Conservation (phyloP, 2,888 invertebrate genomes). For the Drosophila flavopinicola region DNA sequence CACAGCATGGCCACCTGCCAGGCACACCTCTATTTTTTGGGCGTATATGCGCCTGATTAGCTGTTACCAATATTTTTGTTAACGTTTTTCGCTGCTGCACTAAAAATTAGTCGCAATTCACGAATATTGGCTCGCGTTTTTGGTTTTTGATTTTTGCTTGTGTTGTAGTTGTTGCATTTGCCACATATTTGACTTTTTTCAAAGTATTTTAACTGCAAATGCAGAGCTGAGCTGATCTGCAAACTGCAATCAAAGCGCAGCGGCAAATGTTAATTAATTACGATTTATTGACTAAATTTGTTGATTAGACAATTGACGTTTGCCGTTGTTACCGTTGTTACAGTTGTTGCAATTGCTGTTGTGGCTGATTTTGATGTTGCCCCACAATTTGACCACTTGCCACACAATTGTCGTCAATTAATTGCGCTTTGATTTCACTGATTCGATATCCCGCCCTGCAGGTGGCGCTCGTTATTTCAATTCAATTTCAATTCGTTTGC, state of each 20-base stretch:
- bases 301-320: slow-evolving; percentile 82
- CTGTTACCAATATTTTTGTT: slow-evolving; percentile 68
- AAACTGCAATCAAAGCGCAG: slow-evolving; percentile 37
- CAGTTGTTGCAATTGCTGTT: slow-evolving; percentile 36
- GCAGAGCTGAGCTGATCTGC: slow-evolving; percentile 18
- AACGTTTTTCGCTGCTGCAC: slow-evolving; percentile 47
- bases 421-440: slow-evolving; percentile 73
- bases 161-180: slow-evolving; percentile 31
- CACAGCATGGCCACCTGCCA: slow-evolving; percentile 66
- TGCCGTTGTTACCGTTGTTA: slow-evolving; percentile 50
- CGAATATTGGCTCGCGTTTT: slow-evolving; percentile 56
- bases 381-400: slow-evolving; percentile 73
- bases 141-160: slow-evolving; percentile 6
- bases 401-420: slow-evolving; percentile 78
- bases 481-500: slow-evolving; percentile 41
- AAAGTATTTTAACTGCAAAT: slow-evolving; percentile 58
- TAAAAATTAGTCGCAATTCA: slow-evolving; percentile 76
- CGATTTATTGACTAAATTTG: slow-evolving; percentile 84
- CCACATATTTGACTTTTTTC: slow-evolving; percentile 42
- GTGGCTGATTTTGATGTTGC: slow-evolving; percentile 63
- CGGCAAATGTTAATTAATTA: slow-evolving; percentile 83
- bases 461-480: slow-evolving; percentile 62
- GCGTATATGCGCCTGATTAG: slow-evolving; percentile 57
- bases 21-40: slow-evolving; percentile 62
- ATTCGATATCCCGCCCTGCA: slow-evolving; percentile 76